Evolutionary conservation across 2,888 invertebrate species (phyloP), one percentile per base, ranked within the genome.

Genomic region (Lumbricus terrestris): DNA sequence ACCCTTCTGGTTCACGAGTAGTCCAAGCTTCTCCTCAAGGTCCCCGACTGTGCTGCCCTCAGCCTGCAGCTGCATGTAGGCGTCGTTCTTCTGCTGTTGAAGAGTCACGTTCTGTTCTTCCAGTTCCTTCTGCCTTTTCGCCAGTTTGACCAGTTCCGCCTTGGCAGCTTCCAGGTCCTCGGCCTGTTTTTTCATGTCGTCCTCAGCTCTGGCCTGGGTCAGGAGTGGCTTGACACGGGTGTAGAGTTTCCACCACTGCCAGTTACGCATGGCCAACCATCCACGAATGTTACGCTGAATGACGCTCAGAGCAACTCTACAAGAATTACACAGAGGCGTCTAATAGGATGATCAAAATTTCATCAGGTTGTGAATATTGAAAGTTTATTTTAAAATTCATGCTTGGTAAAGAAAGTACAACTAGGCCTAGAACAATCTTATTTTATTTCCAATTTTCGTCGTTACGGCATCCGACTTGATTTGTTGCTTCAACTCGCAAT

Each of bases 221-320:
- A 99, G 98, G 95, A 99, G 97, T 95, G 99, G 99, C 96, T 98
- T 98, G 97, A 99, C 97, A 96, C 97, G 98, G 96, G 98, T 98
- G 98, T 99, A 99, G 96, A 99, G 96, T 96, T 98, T 98, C 98
- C 98, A 99, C 99, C 99, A 99, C 95, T 98, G 97, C 99, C 99
- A 99, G 96, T 98, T 99, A 96, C 99, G 98, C 95, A 99, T 97
- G 95, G 98, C 97, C 96, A 99, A 97, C 97, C 99, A 99, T 96
- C 98, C 98, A 96, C 99, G 97, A 96, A 99, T 97, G 96, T 99
- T 99, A 96, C 99, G 97, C 96, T 99, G 99, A 95, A 99, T 98
- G 95, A 99, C 97, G 96, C 98, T 97, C 95, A 99, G 96, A 94
- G 98, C 98, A 95, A 98, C 95, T 95, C 97, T 97, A 94, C 54